phyloP scores from a whole-genome alignment of 2,797 vertebrate species.

The Poecilia picta region DNA sequence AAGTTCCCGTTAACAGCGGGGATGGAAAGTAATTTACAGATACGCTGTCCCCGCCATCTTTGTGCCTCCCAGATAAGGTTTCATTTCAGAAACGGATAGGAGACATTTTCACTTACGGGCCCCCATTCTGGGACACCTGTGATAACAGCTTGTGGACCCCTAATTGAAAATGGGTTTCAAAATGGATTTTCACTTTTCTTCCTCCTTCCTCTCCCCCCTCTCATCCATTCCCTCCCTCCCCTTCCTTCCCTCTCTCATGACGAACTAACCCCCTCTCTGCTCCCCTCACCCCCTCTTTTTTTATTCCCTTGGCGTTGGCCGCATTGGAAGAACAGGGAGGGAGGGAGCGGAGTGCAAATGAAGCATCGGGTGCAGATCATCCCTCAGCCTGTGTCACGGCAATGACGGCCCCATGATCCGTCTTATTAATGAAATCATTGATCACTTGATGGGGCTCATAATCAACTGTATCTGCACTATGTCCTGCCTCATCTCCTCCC shows the following conservation, averaged over 20 bases:
- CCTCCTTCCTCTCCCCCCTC: slow-evolving; percentile 73
- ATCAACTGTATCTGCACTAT: slow-evolving; percentile 88
- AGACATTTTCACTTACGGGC: slow-evolving; percentile 98
- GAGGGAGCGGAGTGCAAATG: slow-evolving; percentile 28
- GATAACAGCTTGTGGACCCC: slow-evolving; percentile 99
- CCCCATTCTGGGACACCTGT: slow-evolving; percentile 99
- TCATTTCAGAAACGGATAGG: slow-evolving; percentile 99
- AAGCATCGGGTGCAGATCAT: slow-evolving; percentile 86
- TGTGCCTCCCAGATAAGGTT: slow-evolving; percentile 98
- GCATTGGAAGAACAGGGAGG: slow-evolving; percentile 82
- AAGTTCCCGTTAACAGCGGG: slow-evolving; percentile 98
- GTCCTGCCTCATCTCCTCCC: slow-evolving; percentile 73
- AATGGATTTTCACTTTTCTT: slow-evolving; percentile 99
- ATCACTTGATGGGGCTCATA: slow-evolving; percentile 98
- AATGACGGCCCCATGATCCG: slow-evolving; percentile 95
- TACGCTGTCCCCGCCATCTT: slow-evolving; percentile 99
- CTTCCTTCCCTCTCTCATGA: slow-evolving; percentile 51
- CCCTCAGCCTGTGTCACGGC: slow-evolving; percentile 93
- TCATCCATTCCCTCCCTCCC: slow-evolving; percentile 17
- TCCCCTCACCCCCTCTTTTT: slow-evolving; percentile 36
- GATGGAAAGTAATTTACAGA: slow-evolving; percentile 99
- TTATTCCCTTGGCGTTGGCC: slow-evolving; percentile 55
- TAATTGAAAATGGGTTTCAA: slow-evolving; percentile 99
- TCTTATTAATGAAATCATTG: slow-evolving; percentile 99
- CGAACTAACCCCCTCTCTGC: slow-evolving; percentile 56